Evolutionary conservation across 1,140 invertebrate genomes (phyloP), one percentile per base, ranked within the genome.

Genomic region (Batillaria attramentaria): DNA sequence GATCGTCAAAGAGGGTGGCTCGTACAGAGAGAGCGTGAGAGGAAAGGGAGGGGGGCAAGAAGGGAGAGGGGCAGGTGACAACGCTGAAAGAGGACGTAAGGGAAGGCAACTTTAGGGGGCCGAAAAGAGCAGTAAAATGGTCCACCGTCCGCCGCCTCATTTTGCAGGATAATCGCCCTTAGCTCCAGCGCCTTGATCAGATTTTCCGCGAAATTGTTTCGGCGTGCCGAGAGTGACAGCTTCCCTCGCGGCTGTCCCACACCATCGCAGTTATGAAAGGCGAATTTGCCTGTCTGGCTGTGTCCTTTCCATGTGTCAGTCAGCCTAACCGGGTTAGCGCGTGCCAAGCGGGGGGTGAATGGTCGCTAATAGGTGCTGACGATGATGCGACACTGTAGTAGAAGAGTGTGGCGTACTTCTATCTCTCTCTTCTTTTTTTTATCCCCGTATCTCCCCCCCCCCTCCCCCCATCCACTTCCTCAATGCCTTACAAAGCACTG

Each of bases 121-220:
- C 57, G 57, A 60, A n/a, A 60, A 20, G 31, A 24, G 24, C 10
- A 24, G 46, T n/a, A 24, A 60, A 60, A 60, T 60, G 24, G 57
- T 60, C 57, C 57, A 60, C 24, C 31, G 57, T 60, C 24, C 57
- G 24, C 57, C 8, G 24, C 24, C 57, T 60, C 57, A 60, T 60
- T 60, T 60, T 60, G 57, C 24, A 4, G 20, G 24, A 60, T 60
- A 60, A 60, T 60, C 57, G 57, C 57, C 57, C 20, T 28, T 28
- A 60, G 57, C 20, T 20, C 10, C 24, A n/a, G 24, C 57, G 24
- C 57, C 31, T n/a, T 60, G 57, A 60, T 60, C 57, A 28, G 57
- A 60, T 60, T 60, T 60, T 60, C 57, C 57, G 57, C 57, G 57
- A 60, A 60, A 60, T 60, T 60, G 57, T 60, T 28, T 60, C 57